Evolutionary conservation across 2,888 invertebrate genomes (phyloP).

Genomic region (Atrina japonica): DNA sequence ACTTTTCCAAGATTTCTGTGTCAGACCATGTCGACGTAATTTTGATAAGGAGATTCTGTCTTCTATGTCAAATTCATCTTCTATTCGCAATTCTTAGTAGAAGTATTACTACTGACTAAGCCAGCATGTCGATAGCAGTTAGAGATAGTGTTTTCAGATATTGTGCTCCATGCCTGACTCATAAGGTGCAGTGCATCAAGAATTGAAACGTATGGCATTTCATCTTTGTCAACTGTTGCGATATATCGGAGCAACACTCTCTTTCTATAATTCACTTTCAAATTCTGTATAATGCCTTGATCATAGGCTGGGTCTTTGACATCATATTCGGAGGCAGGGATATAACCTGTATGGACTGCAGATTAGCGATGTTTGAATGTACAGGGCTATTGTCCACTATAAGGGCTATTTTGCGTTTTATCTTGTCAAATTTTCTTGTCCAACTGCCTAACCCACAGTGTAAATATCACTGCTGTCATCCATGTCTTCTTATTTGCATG

Average conservation of each 20-base stretch:
- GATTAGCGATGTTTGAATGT: constrained; percentile 45
- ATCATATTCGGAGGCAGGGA: constrained; percentile 64
- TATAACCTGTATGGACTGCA: constrained; percentile 44
- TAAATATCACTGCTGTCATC: constrained; percentile 55
- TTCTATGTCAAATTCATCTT: constrained; percentile 8
- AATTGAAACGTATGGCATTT: background rate
- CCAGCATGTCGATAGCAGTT: constrained; percentile 24
- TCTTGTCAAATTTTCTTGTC: constrained; percentile 42
- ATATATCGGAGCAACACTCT: background rate
- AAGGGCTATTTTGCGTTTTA: constrained; percentile 40
- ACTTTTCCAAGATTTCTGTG: background rate
- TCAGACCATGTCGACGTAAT: constrained; percentile 3
- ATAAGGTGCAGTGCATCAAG: background rate
- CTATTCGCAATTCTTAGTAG: background rate
- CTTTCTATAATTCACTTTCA: constrained; percentile 51
- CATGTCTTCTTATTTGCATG: constrained; percentile 54
- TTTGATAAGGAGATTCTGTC: background rate
- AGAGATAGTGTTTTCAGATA: background rate
- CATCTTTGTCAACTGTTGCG: constrained; percentile 29
- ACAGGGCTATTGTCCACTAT: constrained; percentile 59
- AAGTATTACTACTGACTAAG: no score
- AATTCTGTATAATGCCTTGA: constrained; percentile 55
- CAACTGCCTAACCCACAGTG: constrained; percentile 48
- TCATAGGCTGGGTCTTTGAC: constrained; percentile 54
- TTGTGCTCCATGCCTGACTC: background rate